phyloP scores from a whole-genome alignment of 1,140 invertebrate species.

The Hyphantria cunea region DNA sequence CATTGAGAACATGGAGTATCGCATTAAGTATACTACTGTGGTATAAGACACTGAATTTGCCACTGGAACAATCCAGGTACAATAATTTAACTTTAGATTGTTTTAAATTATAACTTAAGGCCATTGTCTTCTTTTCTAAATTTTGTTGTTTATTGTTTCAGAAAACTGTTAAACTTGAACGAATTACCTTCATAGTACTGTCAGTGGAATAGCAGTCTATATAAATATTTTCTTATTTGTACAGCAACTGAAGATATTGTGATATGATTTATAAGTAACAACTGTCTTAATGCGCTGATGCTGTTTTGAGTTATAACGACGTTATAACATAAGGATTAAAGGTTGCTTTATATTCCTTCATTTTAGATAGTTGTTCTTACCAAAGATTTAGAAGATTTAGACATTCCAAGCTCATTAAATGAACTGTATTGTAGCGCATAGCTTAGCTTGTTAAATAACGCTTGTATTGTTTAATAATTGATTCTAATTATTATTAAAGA shows the following conservation, averaged over 20 bases:
- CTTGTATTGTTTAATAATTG: constrained; percentile 1
- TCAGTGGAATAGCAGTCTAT: neutral
- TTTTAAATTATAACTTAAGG: no score
- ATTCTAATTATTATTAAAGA: no score
- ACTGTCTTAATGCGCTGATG: constrained; percentile 1
- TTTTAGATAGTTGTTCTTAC: constrained; percentile 31
- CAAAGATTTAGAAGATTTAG: constrained; percentile 36
- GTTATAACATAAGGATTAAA: neutral
- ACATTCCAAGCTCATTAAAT: constrained; percentile 30
- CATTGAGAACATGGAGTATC: constrained; percentile 91
- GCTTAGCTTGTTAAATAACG: neutral
- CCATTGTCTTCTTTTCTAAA: neutral
- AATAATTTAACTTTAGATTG: constrained; percentile 17
- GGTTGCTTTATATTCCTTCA: neutral
- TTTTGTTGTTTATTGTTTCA: constrained; percentile 37
- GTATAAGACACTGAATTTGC: constrained; percentile 78
- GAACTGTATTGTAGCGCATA: neutral
- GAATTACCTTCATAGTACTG: constrained; percentile 45
- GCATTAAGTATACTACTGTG: constrained; percentile 86
- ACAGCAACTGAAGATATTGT: constrained; percentile 1
- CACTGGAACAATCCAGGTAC: constrained; percentile 72
- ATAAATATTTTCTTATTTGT: constrained; percentile 9
- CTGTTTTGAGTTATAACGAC: constrained; percentile 1
- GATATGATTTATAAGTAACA: constrained; percentile 3
- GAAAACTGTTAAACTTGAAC: constrained; percentile 47